Conservation (phyloP, 2,888 invertebrate genomes). For the Noctua pronuba region DNA sequence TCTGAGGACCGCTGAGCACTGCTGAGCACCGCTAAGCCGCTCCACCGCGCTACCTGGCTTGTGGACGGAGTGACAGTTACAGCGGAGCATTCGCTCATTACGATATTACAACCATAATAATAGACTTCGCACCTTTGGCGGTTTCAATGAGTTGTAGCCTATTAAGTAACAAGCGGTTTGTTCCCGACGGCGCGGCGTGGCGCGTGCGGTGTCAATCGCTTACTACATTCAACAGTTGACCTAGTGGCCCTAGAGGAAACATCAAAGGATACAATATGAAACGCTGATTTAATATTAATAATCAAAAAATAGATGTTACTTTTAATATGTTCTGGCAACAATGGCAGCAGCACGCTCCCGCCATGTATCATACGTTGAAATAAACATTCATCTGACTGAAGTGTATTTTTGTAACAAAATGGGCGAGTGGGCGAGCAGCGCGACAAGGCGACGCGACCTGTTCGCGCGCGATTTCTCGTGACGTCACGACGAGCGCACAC, state of each 20-base stretch:
- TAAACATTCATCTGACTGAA: constrained; percentile 37
- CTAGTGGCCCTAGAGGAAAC: not conserved
- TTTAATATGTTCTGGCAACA: constrained; percentile 32
- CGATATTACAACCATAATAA: not conserved
- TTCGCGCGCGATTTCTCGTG: not conserved
- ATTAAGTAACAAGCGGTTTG: not conserved
- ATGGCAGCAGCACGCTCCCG: constrained; percentile 1
- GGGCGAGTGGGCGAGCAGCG: not conserved
- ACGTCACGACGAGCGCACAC: not conserved
- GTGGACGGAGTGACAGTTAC: not conserved
- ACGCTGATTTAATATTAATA: constrained; percentile 4
- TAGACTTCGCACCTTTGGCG: not conserved
- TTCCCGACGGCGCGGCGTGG: not conserved
- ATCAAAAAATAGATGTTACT: constrained; percentile 1
- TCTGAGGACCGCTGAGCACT: not conserved
- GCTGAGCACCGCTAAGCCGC: not conserved
- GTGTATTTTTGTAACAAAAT: constrained; percentile 13
- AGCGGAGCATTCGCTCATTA: not conserved
- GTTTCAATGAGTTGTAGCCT: not conserved
- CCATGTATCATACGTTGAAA: constrained; percentile 32
- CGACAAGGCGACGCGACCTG: not conserved
- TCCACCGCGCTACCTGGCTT: not conserved
- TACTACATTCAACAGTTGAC: not conserved
- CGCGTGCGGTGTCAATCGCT: not conserved
- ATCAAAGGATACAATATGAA: not conserved